These are phyloP conservation scores for Melanogrammus aeglefinus DNA, from an alignment of 2,797 vertebrate species.

Conservation along the genomic window DNA sequence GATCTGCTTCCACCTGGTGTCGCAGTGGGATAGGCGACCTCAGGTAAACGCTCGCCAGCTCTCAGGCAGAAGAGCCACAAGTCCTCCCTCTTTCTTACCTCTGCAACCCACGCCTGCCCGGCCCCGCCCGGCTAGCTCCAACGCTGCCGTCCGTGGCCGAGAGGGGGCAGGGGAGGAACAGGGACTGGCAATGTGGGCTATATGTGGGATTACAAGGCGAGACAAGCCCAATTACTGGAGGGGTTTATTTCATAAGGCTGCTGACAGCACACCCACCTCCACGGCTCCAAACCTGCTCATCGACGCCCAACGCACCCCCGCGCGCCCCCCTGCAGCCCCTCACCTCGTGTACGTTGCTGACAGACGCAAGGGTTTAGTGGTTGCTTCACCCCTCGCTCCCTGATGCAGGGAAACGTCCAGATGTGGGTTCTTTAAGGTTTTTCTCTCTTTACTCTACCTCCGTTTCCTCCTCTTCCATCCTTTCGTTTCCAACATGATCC, in stretches of 20 bases:
- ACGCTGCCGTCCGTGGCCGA: neutral
- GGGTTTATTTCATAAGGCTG: neutral
- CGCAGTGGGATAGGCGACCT: neutral
- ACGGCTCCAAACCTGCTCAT: neutral
- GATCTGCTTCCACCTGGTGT: too few relatives aligned
- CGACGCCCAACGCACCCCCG: neutral
- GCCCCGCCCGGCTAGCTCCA: too few relatives aligned
- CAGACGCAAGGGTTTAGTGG: neutral
- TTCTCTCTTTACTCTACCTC: neutral
- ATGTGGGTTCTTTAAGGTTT: neutral
- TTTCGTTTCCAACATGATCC: neutral
- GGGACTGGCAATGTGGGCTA: neutral
- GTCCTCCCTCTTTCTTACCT: neutral
- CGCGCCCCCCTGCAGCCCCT: neutral
- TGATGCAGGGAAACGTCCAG: neutral
- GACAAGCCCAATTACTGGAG: neutral
- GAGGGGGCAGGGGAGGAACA: neutral
- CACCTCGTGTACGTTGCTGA: neutral
- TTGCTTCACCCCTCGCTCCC: neutral
- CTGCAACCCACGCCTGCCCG: too few relatives aligned
- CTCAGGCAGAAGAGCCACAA: neutral
- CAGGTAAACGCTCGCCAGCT: neutral
- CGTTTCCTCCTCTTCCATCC: neutral
- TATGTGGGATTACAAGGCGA: neutral
- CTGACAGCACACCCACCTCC: neutral